These are phyloP conservation scores for Pyrrhosoma nymphula DNA, from an alignment of 2,888 invertebrate genomes.

Conservation along the genomic window DNA sequence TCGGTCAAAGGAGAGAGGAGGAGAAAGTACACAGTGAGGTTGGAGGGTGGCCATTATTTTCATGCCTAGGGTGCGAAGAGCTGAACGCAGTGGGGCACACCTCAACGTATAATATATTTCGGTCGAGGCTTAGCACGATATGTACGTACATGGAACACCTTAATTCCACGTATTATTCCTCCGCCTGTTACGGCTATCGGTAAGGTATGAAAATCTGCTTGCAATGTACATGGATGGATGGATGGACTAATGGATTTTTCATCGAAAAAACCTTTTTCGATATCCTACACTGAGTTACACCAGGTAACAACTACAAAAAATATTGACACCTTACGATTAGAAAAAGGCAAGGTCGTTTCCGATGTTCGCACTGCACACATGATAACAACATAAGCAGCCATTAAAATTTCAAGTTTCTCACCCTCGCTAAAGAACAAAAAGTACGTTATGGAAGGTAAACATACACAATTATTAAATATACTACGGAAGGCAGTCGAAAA, in stretches of 20 bases:
- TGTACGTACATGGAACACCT: not conserved
- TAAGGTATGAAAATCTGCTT: not conserved
- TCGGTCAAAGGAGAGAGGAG: not conserved
- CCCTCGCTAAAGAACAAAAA: no score
- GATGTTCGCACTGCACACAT: not conserved
- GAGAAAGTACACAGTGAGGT: conserved; percentile 4
- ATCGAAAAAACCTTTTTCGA: not conserved
- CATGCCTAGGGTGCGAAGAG: conserved; percentile 13
- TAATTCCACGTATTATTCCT: not conserved
- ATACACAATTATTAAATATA: no score
- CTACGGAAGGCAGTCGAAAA: no score
- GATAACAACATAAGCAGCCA: no score
- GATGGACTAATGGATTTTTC: not conserved
- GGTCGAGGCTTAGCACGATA: not conserved
- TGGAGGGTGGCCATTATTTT: not conserved
- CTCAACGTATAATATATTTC: not conserved
- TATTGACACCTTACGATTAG: not conserved
- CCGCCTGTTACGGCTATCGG: not conserved
- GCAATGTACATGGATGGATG: not conserved
- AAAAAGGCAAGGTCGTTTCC: not conserved
- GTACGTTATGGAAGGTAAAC: no score
- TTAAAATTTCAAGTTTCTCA: no score
- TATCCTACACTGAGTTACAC: not conserved
- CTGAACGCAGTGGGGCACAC: not conserved
- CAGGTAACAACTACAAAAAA: not conserved